These are phyloP conservation scores for Hylaeus anthracinus DNA, from an alignment of 1,140 invertebrate genomes.

Conservation along the genomic window DNA sequence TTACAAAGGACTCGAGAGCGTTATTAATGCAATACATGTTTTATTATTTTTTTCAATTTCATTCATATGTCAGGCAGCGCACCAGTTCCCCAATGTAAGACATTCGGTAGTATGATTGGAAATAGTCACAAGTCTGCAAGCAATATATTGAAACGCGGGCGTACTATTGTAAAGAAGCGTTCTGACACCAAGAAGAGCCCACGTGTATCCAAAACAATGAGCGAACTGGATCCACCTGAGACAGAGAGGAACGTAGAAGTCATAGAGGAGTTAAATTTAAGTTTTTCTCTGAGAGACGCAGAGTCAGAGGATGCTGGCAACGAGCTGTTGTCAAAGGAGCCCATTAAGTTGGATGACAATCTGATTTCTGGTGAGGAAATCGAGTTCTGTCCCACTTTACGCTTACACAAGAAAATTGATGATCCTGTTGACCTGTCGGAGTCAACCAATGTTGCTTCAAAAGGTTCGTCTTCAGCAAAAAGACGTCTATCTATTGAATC, in stretches of 20 bases:
- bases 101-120: slow-evolving; percentile 43
- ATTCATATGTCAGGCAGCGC: slow-evolving; percentile 61
- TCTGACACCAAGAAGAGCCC: slow-evolving; percentile 56
- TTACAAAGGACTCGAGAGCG: neutral
- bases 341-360: slow-evolving; percentile 45
- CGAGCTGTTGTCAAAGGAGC: neutral
- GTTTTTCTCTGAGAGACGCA: neutral
- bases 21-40: slow-evolving; percentile 42
- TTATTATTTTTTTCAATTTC: slow-evolving; percentile 53
- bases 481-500: neutral
- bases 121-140: slow-evolving; percentile 56
- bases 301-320: neutral
- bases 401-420: neutral
- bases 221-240: neutral
- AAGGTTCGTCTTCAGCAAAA: neutral
- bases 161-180: slow-evolving; percentile 69
- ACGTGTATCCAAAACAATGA: slow-evolving; percentile 5
- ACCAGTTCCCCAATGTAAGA: slow-evolving; percentile 42
- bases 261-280: neutral
- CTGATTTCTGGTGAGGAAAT: slow-evolving; percentile 48
- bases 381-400: slow-evolving; percentile 24
- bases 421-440: neutral
- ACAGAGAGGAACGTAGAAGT: neutral
- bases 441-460: neutral
- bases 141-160: slow-evolving; percentile 72